Percentiles rank a stretch among this genome's conserved stretches.
Evolutionary conservation across 2,113 vertebrate species (phyloP).

Genomic region (Garra rufa): DNA sequence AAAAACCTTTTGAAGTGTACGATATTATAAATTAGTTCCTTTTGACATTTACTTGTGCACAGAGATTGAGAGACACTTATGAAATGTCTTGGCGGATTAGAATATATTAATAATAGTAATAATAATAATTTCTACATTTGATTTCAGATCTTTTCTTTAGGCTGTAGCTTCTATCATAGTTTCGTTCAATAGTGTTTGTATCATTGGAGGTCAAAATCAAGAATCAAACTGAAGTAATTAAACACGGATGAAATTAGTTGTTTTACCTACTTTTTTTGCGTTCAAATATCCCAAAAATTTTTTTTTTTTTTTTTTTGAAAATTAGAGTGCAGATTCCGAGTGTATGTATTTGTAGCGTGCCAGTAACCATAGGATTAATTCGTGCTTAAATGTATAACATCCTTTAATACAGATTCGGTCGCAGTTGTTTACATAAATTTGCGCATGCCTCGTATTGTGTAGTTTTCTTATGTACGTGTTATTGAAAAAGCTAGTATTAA

Average conservation of each 20-base stretch:
- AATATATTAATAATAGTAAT: background rate
- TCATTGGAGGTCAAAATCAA: background rate
- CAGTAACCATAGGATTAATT: constrained; percentile 27
- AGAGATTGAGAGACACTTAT: background rate
- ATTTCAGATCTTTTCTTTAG: background rate
- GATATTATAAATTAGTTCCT: background rate
- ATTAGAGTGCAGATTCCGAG: constrained; percentile 26
- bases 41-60: background rate
- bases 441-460: constrained; percentile 71
- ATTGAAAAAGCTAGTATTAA: constrained; percentile 55
- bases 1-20: constrained; percentile 3
- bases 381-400: constrained; percentile 22
- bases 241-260: background rate
- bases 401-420: constrained; percentile 44
- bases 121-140: background rate
- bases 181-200: background rate
- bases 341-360: constrained; percentile 42
- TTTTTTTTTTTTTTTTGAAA: background rate
- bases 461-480: constrained; percentile 62
- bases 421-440: constrained; percentile 73
- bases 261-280: background rate
- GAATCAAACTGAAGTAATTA: background rate
- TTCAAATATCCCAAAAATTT: background rate
- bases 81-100: background rate
- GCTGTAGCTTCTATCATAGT: background rate